Conservation (phyloP, 2,797 vertebrate genomes). For the Podarcis lilfordi region DNA sequence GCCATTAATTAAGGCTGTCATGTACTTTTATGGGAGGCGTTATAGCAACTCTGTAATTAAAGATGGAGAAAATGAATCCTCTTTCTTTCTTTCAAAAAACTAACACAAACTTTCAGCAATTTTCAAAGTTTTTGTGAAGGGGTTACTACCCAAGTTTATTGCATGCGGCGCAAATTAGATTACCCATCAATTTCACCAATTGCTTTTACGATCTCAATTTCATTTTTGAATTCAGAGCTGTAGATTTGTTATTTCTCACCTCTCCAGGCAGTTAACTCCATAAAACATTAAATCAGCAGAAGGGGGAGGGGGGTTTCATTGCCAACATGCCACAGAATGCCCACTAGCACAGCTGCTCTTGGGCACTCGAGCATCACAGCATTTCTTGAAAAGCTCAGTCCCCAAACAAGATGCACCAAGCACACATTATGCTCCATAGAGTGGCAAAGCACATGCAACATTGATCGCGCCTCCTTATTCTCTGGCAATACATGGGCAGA, state of each 20-base stretch:
- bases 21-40: slow-evolving; percentile 14
- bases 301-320: background rate
- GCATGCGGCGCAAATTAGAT: background rate
- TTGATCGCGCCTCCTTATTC: background rate
- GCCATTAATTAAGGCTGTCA: slow-evolving; percentile 28
- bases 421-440: background rate
- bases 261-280: background rate
- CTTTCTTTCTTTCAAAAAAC: background rate
- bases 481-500: background rate
- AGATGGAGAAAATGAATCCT: background rate
- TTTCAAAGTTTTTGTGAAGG: background rate
- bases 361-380: background rate
- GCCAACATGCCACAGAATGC: background rate
- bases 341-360: background rate
- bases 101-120: slow-evolving; percentile 17
- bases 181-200: slow-evolving; percentile 13
- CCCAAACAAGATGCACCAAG: background rate
- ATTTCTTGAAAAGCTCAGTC: background rate
- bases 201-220: slow-evolving; percentile 22
- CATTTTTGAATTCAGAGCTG: slow-evolving; percentile 4
- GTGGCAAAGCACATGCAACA: background rate
- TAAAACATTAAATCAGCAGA: background rate
- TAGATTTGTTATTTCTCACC: background rate
- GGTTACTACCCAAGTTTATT: slow-evolving; percentile 4
- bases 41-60: slow-evolving; percentile 21